phyloP scores from a whole-genome alignment of 2,113 vertebrate genomes.

The Proteles cristata region DNA sequence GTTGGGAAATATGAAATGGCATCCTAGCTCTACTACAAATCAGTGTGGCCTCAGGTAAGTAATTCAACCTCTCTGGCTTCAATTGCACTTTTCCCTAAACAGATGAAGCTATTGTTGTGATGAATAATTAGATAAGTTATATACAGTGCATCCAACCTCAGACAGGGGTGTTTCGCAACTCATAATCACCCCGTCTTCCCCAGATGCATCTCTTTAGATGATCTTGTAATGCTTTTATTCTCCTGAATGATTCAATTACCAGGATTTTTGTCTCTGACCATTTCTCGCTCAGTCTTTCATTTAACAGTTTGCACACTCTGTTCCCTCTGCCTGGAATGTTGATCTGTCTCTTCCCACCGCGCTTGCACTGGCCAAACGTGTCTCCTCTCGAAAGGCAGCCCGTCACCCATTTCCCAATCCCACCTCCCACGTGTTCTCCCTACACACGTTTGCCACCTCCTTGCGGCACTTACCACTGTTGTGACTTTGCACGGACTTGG shows the following conservation, averaged over 20 bases:
- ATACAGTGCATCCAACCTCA: background rate
- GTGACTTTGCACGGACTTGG: background rate
- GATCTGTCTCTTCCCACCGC: background rate
- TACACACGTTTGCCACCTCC: background rate
- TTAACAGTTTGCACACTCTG: background rate
- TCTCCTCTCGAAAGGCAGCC: background rate
- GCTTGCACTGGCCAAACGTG: no score
- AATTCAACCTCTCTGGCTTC: background rate
- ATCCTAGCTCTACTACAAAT: background rate
- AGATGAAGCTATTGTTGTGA: background rate
- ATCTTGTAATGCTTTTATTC: background rate
- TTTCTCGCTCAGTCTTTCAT: background rate
- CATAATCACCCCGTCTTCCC: background rate
- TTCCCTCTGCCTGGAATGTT: background rate
- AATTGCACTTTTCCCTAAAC: background rate
- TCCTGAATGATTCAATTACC: background rate
- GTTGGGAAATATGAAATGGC: background rate
- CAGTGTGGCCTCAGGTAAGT: background rate
- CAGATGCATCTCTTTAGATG: background rate
- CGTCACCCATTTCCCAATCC: fast-evolving
- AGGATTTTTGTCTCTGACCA: background rate
- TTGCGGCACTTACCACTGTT: no score
- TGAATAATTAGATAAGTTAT: background rate
- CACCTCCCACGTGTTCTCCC: background rate
- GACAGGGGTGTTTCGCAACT: background rate